A percentile compares a stretch with the other conserved stretches of the same genome.
Evolutionary conservation across 1,140 invertebrate genomes (phyloP).

Genomic region (Mactra quadrangularis): DNA sequence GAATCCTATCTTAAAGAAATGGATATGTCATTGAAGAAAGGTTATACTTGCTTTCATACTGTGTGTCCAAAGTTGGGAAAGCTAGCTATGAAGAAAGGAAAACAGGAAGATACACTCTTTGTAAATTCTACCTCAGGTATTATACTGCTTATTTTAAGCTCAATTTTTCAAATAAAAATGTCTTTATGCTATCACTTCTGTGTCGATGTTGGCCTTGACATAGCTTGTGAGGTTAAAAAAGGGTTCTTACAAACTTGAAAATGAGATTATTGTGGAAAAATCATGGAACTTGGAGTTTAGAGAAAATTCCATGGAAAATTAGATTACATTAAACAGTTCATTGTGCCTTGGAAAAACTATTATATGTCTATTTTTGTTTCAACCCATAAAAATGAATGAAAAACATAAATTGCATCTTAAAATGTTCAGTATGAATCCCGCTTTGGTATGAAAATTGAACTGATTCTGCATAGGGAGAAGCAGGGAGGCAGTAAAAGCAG

Average conservation of each 20-base stretch:
- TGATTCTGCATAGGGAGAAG: too few species aligned
- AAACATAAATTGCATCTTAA: background rate
- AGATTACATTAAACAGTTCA: background rate
- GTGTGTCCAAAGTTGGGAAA: slow-evolving; percentile 85
- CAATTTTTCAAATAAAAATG: slow-evolving; percentile 18
- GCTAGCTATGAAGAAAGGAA: slow-evolving; percentile 49
- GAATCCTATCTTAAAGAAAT: slow-evolving; percentile 55
- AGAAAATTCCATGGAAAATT: background rate
- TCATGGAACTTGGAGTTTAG: too few species aligned
- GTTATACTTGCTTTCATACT: slow-evolving; percentile 86
- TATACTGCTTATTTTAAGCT: slow-evolving; percentile 51
- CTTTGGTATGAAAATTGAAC: too few species aligned
- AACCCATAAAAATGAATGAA: too few species aligned
- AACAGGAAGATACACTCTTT: slow-evolving; percentile 5
- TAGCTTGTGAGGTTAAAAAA: background rate
- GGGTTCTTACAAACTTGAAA: background rate
- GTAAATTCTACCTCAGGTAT: slow-evolving; percentile 49
- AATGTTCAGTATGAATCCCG: too few species aligned
- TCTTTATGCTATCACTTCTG: too few species aligned
- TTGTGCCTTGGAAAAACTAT: background rate
- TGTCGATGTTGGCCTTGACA: background rate
- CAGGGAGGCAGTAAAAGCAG: too few species aligned
- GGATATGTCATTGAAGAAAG: slow-evolving; percentile 80
- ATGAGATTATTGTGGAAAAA: too few species aligned
- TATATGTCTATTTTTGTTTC: too few species aligned